Base-by-base conservation (phyloP, 2,797 vertebrate species). In the Delichon dasypus region DNA sequence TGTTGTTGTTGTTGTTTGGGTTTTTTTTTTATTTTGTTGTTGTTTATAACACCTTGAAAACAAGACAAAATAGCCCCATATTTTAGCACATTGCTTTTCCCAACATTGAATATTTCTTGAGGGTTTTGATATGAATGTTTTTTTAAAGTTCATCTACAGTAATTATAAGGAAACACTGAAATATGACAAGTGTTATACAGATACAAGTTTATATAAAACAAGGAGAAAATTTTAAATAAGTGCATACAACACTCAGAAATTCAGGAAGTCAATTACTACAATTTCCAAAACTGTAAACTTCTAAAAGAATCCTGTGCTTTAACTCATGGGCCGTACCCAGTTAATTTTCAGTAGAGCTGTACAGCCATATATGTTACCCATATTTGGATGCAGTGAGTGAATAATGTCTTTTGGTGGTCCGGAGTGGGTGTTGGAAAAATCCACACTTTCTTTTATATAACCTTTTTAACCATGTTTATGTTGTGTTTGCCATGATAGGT, bases 1-100 rank as follows among this genome's bases (percentile, higher is more conserved):
- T 50, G n/a, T 51, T 57, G 36, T 38, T 38, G 36, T 38, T 38
- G 36, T 38, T 38, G 11, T 10, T 38, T 38, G 11, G 38, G 10
- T 38, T 64, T 20, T 27, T 57, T 60, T 20, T 27, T 58, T 68
- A 7, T 2, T 82, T 34, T 78, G 19, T 30, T 92, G 34, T 13
- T 83, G 6, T 61, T 93, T 82, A 30, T 60, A 80, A 88, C 30
- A 36, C 25, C 27, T 86, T 89, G 53, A 91, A 93, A 95, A 72
- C 15, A 70, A 17, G 36, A 80, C 5, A 85, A 79, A 88, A 65
- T 50, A 66, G 25, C 6, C n/a, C 19, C 65, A 93, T 82, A 40
- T 27, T 66, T 83, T 78, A 71, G 14, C 19, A 36, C 55, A 44
- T 71, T 36, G 38, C 38, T 94, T 66, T 86, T 13, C 10, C 6